phyloP scores from a whole-genome alignment of 2,797 vertebrate species.

The Leptodactylus fallax region DNA sequence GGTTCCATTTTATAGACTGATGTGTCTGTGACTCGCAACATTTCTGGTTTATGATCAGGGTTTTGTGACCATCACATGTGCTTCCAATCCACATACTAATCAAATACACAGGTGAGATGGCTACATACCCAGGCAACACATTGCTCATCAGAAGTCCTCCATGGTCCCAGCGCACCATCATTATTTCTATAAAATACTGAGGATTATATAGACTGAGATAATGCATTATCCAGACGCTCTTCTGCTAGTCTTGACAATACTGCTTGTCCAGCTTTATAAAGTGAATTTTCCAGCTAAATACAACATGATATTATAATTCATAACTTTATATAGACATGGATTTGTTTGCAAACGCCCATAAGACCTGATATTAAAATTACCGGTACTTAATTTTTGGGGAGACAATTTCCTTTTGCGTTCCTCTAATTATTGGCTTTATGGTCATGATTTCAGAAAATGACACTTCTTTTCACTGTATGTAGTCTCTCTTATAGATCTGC shows the following conservation, averaged over 20 bases:
- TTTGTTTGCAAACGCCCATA: neutral
- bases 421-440: constrained; percentile 3
- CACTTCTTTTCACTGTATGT: neutral
- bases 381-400: neutral
- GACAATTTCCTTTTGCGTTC: neutral
- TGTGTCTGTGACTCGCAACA: constrained; percentile 50
- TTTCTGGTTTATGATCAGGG: constrained; percentile 43
- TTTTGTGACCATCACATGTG: constrained; percentile 56
- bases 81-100: constrained; percentile 46
- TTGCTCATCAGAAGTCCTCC: constrained; percentile 39
- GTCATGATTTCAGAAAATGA: neutral
- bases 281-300: neutral
- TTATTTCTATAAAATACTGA: constrained; percentile 38
- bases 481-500: neutral
- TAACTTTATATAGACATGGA: neutral
- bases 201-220: constrained; percentile 46
- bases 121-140: constrained; percentile 29
- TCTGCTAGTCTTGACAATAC: neutral
- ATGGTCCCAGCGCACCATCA: constrained; percentile 32
- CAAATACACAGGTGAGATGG: constrained; percentile 55
- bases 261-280: neutral
- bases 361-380: neutral
- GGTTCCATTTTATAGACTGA: constrained; percentile 53
- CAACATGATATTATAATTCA: neutral
- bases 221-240: constrained; percentile 46